Evolutionary conservation across 1,140 invertebrate genomes (phyloP).

Genomic region (Calliphora vicina): DNA sequence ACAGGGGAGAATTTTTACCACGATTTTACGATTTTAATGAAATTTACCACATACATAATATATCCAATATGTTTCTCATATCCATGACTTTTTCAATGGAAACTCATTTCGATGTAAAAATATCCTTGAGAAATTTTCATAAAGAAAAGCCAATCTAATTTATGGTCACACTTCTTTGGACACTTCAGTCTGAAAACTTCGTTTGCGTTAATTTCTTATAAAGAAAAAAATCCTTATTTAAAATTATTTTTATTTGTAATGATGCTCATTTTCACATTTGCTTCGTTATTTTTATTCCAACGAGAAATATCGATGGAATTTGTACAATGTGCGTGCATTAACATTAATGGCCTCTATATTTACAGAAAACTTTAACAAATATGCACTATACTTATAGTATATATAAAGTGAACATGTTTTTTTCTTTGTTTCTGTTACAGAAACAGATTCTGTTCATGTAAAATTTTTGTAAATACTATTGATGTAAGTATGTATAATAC

Average conservation of each 20-base stretch:
- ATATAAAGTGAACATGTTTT: neutral
- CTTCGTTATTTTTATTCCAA: neutral
- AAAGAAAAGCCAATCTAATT: no score
- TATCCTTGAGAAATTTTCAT: no score
- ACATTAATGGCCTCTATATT: neutral
- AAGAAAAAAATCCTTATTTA: neutral
- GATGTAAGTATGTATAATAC: neutral
- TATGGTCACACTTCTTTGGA: neutral
- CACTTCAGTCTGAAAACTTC: neutral
- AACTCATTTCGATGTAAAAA: no score
- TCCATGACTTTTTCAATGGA: no score
- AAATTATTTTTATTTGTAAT: neutral
- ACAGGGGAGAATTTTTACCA: no score
- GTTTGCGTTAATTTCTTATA: neutral
- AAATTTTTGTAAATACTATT: neutral
- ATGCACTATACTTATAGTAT: neutral
- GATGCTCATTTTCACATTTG: constrained; percentile 4
- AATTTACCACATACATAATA: no score
- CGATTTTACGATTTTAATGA: no score
- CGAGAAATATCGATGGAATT: neutral
- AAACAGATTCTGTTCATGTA: neutral
- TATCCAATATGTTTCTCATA: no score
- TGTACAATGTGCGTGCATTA: neutral
- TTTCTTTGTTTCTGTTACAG: neutral
- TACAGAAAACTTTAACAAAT: neutral